These are phyloP conservation scores for Eupithecia subfuscata DNA, from an alignment of 2,888 invertebrate genomes.

Conservation along the genomic window DNA sequence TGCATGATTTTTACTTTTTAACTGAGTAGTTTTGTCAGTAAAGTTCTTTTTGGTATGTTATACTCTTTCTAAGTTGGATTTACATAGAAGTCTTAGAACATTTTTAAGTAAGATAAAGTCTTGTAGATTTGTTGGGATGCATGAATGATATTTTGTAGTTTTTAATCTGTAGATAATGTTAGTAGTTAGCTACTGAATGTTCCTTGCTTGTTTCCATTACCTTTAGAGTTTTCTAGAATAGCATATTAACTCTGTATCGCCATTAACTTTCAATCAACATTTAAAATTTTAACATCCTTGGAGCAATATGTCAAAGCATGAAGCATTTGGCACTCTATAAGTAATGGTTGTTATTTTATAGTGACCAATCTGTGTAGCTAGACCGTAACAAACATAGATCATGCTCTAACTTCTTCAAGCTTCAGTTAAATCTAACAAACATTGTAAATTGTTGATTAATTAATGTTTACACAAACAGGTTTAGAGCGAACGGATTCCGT, in stretches of 20 bases:
- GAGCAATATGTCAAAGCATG: neutral
- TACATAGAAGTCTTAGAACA: neutral
- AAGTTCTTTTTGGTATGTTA: neutral
- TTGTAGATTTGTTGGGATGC: neutral
- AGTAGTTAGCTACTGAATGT: constrained; percentile 5
- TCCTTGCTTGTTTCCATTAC: constrained; percentile 4
- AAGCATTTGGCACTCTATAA: neutral
- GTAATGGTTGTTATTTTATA: neutral
- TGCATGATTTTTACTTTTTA: neutral
- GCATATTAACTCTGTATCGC: neutral
- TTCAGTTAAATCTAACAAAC: constrained; percentile 59
- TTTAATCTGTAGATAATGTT: neutral
- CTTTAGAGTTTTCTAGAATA: neutral
- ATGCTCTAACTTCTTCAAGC: constrained; percentile 68
- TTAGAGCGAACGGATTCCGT: constrained; percentile 72
- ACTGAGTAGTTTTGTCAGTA: neutral
- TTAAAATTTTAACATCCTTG: neutral
- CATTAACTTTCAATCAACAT: neutral
- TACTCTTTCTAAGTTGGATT: neutral
- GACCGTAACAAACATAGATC: constrained; percentile 41
- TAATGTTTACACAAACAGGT: constrained; percentile 72
- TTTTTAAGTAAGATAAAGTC: neutral
- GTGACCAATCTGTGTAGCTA: neutral
- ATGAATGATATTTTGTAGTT: neutral
- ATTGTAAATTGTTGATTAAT: constrained; percentile 66